Base-by-base conservation (phyloP, 2,113 vertebrate species). In the Cebidichthys violaceus region DNA sequence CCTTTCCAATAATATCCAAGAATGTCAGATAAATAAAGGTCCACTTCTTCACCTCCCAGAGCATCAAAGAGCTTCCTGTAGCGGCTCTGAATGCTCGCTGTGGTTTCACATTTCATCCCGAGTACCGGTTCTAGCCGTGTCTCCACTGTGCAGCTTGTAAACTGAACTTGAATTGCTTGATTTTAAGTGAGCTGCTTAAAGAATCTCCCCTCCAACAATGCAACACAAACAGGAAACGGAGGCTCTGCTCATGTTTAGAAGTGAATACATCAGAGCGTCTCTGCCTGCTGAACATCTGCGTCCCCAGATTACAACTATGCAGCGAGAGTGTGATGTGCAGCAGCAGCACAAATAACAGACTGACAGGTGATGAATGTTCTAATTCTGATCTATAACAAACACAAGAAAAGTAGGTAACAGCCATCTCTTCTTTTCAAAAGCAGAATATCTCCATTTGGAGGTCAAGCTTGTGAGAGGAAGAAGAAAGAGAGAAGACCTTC, bases 401-500 rank as follows among this genome's bases (percentile, higher is more conserved):
- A 45, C 7, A 43, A 71, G 68, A 27, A 57, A 24, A 50, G 22
- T 3, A 45, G 59, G 61, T 69, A n/a, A 67, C 57, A 75, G n/a
- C 17, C 22, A 1, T 14, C 54, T 54, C 9, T 24, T n/a, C 10
- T 41, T 15, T 29, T 27, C 5, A 22, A 1, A 65, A 8, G 14
- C 47, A 27, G 10, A 9, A 43, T 47, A 13, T 81, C 66, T 77
- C 27, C 5, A 5, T 60, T 47, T 77, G 37, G 69, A 70, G 80
- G 83, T 84, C 79, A 83, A 41, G 79, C 70, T 70, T 75, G 65
- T 64, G 2, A 29, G 72, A 22, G 27, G 62, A 60, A 71, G 69
- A 52, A 41, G 37, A 37, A 75, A 8, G 17, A 75, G 37, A 77
- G 71, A 66, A 84, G 75, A 82, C 70, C 77, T 77, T 88, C 47